Evolutionary conservation across 2,113 vertebrate species (phyloP), one percentile per base, ranked within the genome.

Genomic region (Synchiropus splendidus): DNA sequence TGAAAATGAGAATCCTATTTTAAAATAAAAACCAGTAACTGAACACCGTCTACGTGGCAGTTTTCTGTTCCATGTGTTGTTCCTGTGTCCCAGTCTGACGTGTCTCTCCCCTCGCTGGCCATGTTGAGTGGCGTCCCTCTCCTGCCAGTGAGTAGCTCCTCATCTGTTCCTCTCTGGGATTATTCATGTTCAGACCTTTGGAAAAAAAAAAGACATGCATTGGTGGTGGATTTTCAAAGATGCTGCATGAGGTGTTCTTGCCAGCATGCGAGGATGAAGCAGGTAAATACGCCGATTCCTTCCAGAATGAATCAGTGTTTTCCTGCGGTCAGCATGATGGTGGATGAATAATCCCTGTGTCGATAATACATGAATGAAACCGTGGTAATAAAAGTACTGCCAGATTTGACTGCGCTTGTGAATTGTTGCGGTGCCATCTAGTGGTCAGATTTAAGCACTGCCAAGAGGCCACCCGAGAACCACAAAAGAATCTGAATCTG

Each of bases 1-100:
- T 86, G 87, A 92, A n/a, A 92, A 95, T 91, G 90, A 84, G n/a
- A 85, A 84, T 50, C 86, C 90, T 98, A 96, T 98, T 98, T 97
- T 94, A 94, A 94, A 97, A 92, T 94, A 27, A 97, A 88, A 87
- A 82, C 59, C 50, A 75, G 72, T 74, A 70, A 77, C 72, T 77
- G 77, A 77, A 78, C 40, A 67, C 61, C 57, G 54, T 48, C 58
- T 58, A 74, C 70, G 80, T 74, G 65, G 70, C 60, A 62, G 67
- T 72, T 72, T 74, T 83, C 70, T 83, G 78, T 78, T 78, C 68
- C 72, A 64, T 82, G 75, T 74, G 68, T 61, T 66, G 69, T 79
- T 80, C 70, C 69, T 78, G 70, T 74, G 61, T 79, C 73, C 70
- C 71, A 69, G 74, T 68, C 66, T 80, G 77, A 71, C 35, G 44